phyloP scores from a whole-genome alignment of 92 coral and sea anemone species.

The Phenganax stokvisi region DNA sequence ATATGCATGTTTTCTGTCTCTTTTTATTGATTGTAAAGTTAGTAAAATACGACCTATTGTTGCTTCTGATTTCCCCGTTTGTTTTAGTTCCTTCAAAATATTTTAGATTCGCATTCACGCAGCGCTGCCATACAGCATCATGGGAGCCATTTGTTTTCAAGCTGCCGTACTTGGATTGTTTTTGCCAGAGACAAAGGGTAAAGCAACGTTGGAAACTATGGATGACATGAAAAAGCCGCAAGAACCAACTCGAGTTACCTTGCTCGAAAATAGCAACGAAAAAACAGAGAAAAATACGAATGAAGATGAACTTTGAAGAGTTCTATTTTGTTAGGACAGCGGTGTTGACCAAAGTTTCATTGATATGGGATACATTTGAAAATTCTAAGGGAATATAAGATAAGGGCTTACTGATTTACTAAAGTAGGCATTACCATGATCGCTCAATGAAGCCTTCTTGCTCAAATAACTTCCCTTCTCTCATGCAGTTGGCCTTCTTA shows the following conservation, averaged over 20 bases:
- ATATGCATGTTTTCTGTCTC: no score
- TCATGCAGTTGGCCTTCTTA: no score
- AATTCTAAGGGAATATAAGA: no score
- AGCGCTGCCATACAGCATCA: conserved; percentile 15
- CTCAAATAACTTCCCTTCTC: no score
- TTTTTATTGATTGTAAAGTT: no score
- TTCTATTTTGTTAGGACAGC: not conserved
- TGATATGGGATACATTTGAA: no score
- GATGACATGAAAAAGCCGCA: not conserved
- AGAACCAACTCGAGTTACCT: not conserved
- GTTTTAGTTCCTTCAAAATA: not conserved
- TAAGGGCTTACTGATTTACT: no score
- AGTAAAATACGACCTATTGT: no score
- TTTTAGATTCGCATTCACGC: conserved; percentile 17
- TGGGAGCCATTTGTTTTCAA: conserved; percentile 21
- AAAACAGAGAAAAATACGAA: not conserved
- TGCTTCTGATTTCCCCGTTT: no score
- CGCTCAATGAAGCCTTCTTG: no score
- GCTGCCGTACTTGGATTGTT: conserved; percentile 14
- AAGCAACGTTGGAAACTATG: conserved; percentile 26
- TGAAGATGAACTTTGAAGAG: not conserved
- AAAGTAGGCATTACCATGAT: no score
- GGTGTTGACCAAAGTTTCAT: no score
- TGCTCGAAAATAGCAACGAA: not conserved
- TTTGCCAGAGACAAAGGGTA: conserved; percentile 27